phyloP scores from a whole-genome alignment of 2,888 invertebrate species.

The Heteromyza rotundicornis region DNA sequence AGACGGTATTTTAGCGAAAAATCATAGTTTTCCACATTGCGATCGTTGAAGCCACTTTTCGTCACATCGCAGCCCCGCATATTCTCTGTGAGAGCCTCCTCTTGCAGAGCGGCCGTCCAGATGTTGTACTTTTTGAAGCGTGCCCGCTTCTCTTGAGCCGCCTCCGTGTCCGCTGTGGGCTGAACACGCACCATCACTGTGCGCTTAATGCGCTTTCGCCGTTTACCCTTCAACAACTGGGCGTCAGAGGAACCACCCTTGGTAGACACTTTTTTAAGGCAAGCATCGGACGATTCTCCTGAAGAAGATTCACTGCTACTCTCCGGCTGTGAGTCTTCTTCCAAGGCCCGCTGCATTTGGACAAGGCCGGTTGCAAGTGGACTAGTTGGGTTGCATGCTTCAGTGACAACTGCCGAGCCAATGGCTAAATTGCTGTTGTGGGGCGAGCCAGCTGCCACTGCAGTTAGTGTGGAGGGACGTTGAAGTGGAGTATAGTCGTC shows the following conservation, averaged over 20 bases:
- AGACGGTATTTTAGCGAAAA: conserved; percentile 70
- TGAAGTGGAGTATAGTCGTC: conserved; percentile 58
- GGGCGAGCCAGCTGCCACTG: too few relatives aligned
- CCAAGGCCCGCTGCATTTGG: conserved; percentile 41
- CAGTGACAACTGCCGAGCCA: conserved; percentile 25
- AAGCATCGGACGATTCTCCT: conserved; percentile 55
- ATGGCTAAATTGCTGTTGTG: conserved; percentile 19
- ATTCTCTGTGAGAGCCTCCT: conserved; percentile 80
- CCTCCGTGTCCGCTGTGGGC: conserved; percentile 28
- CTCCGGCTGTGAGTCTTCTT: conserved; percentile 48
- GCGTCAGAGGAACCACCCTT: conserved; percentile 29
- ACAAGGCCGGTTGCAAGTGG: conserved; percentile 44
- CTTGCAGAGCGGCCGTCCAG: conserved; percentile 77
- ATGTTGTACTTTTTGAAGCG: conserved; percentile 76
- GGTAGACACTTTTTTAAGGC: conserved; percentile 46
- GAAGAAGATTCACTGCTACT: conserved; percentile 46
- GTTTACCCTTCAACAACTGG: conserved; percentile 34
- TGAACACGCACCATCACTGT: conserved; percentile 53
- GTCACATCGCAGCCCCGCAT: conserved; percentile 80
- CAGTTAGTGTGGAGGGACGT: conserved; percentile 40
- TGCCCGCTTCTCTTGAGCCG: conserved; percentile 50
- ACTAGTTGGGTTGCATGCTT: conserved; percentile 30
- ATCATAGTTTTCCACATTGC: conserved; percentile 79
- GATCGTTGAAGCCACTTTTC: conserved; percentile 67
- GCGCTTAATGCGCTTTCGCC: conserved; percentile 48